phyloP scores from a whole-genome alignment of 2,888 invertebrate species.

The Malacosoma neustria region DNA sequence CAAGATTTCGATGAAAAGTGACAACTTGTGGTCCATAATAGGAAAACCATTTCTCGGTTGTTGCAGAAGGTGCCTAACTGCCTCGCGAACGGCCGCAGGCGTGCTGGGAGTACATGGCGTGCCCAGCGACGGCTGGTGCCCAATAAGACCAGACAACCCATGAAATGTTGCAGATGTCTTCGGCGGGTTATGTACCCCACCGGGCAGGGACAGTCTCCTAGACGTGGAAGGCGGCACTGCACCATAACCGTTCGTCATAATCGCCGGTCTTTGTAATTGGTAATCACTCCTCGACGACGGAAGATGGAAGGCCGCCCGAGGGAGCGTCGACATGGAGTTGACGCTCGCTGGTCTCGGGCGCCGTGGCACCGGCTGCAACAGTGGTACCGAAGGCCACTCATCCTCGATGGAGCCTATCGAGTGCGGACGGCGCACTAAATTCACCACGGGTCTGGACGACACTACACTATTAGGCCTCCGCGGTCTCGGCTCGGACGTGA shows the following conservation, averaged over 20 bases:
- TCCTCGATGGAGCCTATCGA: constrained; percentile 74
- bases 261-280: constrained; percentile 72
- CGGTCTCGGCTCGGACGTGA: constrained; percentile 34
- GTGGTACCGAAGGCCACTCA: constrained; percentile 60
- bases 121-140: constrained; percentile 36
- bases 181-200: constrained; percentile 64
- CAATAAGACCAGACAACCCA: constrained; percentile 58
- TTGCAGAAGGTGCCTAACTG: constrained; percentile 79
- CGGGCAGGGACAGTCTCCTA: constrained; percentile 72
- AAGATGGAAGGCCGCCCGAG: constrained; percentile 65
- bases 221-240: constrained; percentile 67
- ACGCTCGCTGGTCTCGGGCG: constrained; percentile 58
- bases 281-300: constrained; percentile 78
- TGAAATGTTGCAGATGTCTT: constrained; percentile 78
- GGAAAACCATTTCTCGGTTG: constrained; percentile 84
- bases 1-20: constrained; percentile 86
- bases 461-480: constrained; percentile 74
- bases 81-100: constrained; percentile 80
- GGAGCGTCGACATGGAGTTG: constrained; percentile 48
- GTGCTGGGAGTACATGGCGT: constrained; percentile 68
- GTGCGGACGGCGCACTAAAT: constrained; percentile 70
- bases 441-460: constrained; percentile 49
- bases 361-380: constrained; percentile 72
- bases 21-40: constrained; percentile 84
- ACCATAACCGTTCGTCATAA: constrained; percentile 66